Conservation (phyloP, 2,797 vertebrate genomes). For the Enteromius thamalakanensis region DNA sequence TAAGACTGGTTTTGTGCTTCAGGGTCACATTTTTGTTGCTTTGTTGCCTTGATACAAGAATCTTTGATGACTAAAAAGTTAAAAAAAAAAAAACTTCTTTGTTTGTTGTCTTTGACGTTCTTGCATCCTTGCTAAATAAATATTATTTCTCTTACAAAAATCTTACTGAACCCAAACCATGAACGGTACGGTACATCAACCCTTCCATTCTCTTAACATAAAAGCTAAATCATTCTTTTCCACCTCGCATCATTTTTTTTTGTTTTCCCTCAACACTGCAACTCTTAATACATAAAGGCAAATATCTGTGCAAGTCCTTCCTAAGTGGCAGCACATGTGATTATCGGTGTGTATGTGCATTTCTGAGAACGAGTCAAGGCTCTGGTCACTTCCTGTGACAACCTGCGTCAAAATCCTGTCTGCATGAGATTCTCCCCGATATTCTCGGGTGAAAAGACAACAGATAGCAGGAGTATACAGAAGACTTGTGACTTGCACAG, state of each 20-base stretch:
- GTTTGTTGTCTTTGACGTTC: no score
- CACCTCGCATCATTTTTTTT: neutral
- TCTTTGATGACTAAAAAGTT: no score
- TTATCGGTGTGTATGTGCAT: neutral
- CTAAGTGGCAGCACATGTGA: slow-evolving; percentile 1
- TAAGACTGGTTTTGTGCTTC: no score
- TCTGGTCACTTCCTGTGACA: slow-evolving; percentile 17
- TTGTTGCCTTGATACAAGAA: no score
- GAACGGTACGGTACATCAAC: neutral
- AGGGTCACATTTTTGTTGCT: no score
- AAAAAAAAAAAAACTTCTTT: no score
- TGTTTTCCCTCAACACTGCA: neutral
- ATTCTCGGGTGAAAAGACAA: neutral
- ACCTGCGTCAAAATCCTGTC: neutral
- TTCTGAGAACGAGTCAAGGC: slow-evolving; percentile 12
- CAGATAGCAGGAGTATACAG: neutral
- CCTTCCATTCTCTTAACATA: neutral
- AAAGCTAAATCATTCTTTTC: neutral
- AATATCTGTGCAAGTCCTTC: slow-evolving; percentile 23
- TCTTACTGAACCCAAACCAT: neutral
- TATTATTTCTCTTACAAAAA: neutral
- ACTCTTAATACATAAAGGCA: slow-evolving; percentile 11
- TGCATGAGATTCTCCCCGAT: neutral
- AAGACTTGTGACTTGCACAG: slow-evolving; percentile 16
- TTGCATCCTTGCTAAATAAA: neutral